Conservation (phyloP, 1,140 invertebrate genomes). For the Dreissena polymorpha region DNA sequence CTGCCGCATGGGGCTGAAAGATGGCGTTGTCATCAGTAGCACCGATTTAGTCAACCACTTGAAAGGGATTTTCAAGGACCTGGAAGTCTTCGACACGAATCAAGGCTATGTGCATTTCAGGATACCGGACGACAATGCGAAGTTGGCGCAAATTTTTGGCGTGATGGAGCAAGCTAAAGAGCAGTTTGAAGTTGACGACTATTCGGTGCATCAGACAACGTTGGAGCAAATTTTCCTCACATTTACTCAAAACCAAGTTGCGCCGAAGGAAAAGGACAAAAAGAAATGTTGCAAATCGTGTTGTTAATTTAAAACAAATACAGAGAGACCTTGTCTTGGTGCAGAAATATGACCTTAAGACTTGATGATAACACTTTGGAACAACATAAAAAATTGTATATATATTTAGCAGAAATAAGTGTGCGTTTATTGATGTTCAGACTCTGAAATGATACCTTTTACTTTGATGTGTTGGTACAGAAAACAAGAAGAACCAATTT, state of each 20-base stretch:
- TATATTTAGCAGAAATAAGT: no score
- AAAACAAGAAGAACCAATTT: no score
- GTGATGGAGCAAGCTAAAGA: constrained; percentile 82
- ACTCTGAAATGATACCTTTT: no score
- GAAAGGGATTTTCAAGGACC: constrained; percentile 63
- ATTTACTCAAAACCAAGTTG: constrained; percentile 80
- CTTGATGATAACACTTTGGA: no score
- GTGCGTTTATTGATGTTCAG: no score
- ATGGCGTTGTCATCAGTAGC: constrained; percentile 33
- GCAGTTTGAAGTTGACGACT: constrained; percentile 85
- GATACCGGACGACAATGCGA: constrained; percentile 77
- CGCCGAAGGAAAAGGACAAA: constrained; percentile 52
- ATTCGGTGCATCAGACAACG: constrained; percentile 88
- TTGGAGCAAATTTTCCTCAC: constrained; percentile 86
- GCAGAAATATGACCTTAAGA: no score
- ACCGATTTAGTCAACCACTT: constrained; percentile 62
- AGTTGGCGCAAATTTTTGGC: constrained; percentile 84
- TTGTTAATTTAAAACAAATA: background rate
- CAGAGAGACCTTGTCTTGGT: no score
- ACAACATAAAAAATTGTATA: no score
- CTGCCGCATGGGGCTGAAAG: constrained; percentile 65
- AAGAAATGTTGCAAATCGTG: constrained; percentile 12
- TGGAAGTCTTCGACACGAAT: constrained; percentile 84
- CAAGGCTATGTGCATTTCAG: constrained; percentile 84
- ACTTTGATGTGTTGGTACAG: no score